Base-by-base conservation (phyloP, 2,888 invertebrate species). In the Acleris holmiana region DNA sequence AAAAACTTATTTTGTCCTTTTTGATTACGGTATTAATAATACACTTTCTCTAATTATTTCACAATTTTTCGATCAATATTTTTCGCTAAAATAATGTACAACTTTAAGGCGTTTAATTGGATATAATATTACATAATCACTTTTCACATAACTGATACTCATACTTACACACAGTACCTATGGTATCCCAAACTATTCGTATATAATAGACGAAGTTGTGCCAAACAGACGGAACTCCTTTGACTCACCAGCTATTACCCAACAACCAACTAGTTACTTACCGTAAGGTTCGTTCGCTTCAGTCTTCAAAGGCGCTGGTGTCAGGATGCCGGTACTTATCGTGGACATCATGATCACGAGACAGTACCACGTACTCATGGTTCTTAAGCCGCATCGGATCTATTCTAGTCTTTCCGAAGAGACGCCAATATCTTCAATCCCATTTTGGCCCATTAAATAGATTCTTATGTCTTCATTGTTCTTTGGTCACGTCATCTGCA, bases 311-410 rank as follows among this genome's bases (percentile, higher is more conserved):
- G 91, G 90, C 23, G 89, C 86, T 55, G 89, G 90, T 44, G 89
- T 85, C 10, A 90, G 76, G 47, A 89, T 85, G 49, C 86, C 82
- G 64, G 84, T 89, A 80, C 88, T 89, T 80, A 92, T 84, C 76
- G 91, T 86, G 70, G 85, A 82, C 86, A 91, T 87, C 78, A 89
- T 87, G 77, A 92, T 83, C 85, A 87, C 84, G 82, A 91, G 78
- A 77, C 84, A 89, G 84, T 86, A 90, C 91, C 91, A 92, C 80
- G 85, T 81, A 85, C 82, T 85, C 91, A 92, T 92, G 86, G 71
- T 89, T 89, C 84, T 80, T 74, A 75, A 85, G 82, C 85, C 83
- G 79, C 90, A 89, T 91, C 84, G 81, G 87, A 85, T 78, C 82
- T 79, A 66, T 71, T 71, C 69, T 73, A 69, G 74, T 71, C 67